Percentiles rank a stretch among this genome's conserved stretches.
Conservation (phyloP, 2,888 invertebrate genomes). For the Apotomis turbidana region DNA sequence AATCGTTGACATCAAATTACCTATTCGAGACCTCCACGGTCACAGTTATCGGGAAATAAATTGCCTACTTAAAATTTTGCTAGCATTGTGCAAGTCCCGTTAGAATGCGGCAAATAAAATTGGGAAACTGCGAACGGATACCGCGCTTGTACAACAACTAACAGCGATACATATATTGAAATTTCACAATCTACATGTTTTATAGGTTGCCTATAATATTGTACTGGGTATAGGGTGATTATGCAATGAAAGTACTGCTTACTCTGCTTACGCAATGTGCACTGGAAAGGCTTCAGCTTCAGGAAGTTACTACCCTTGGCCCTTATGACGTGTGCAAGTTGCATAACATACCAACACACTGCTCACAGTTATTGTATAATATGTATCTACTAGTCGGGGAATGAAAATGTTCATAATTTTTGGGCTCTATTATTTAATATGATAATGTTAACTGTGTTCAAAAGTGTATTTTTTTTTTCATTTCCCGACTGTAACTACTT, state of each 20-base stretch:
- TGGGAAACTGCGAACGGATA: not conserved
- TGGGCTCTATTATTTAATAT: too few relatives aligned
- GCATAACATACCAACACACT: not conserved
- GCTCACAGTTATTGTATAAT: too few relatives aligned
- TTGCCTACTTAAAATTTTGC: not conserved
- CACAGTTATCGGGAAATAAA: conserved; percentile 25
- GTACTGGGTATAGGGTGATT: not conserved
- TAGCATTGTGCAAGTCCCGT: not conserved
- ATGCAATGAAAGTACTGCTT: not conserved
- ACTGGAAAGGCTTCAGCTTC: conserved; percentile 34
- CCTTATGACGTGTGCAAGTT: conserved; percentile 12
- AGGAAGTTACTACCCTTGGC: conserved; percentile 32
- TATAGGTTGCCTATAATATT: not conserved
- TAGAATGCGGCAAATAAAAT: not conserved
- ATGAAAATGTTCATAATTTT: too few relatives aligned
- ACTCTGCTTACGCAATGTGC: conserved; percentile 28
- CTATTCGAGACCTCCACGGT: conserved; percentile 35
- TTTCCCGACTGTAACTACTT: too few relatives aligned
- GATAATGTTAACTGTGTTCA: too few relatives aligned
- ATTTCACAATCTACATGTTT: not conserved
- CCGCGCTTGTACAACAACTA: not conserved
- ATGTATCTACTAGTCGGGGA: too few relatives aligned
- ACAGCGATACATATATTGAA: not conserved
- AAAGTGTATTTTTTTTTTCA: too few relatives aligned
- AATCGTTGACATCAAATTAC: conserved; percentile 41